Percentiles rank a stretch among this genome's conserved stretches.
Conservation (phyloP, 1,140 invertebrate genomes). For the Leptinotarsa defecta region DNA sequence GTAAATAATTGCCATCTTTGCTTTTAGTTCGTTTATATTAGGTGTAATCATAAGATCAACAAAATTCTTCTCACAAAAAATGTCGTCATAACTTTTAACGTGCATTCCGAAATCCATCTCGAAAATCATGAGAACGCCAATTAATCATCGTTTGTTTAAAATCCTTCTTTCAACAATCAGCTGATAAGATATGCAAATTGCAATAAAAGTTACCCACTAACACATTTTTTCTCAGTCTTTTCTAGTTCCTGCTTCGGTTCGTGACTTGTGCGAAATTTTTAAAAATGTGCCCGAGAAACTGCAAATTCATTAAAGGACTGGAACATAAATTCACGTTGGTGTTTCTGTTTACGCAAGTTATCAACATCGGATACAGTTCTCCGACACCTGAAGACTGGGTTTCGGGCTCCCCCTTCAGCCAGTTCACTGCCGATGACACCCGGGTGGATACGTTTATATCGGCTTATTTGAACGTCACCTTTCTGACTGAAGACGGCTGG, state of each 20-base stretch:
- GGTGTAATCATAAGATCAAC: not conserved
- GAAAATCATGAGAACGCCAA: not conserved
- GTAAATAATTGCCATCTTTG: no score
- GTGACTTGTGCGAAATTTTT: no score
- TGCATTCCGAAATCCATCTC: not conserved
- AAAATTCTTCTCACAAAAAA: not conserved
- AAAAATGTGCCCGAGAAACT: not conserved
- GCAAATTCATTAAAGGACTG: not conserved
- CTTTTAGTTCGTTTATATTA: no score
- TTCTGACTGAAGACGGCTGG: slow-evolving; percentile 48
- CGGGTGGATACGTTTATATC: slow-evolving; percentile 47
- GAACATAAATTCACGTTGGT: not conserved
- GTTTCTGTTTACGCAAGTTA: not conserved
- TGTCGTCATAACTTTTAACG: not conserved
- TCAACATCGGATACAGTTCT: not conserved
- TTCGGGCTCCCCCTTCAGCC: slow-evolving; percentile 41
- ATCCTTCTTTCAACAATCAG: slow-evolving; percentile 1
- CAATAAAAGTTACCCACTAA: not conserved
- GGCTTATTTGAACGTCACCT: slow-evolving; percentile 57
- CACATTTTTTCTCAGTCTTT: not conserved
- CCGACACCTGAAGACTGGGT: slow-evolving; percentile 44
- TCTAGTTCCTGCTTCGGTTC: not conserved
- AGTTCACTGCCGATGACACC: slow-evolving; percentile 40
- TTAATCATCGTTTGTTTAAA: not conserved
- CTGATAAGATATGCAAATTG: not conserved